phyloP scores from a whole-genome alignment of 2,888 invertebrate species.

The Marronus borbonicus region DNA sequence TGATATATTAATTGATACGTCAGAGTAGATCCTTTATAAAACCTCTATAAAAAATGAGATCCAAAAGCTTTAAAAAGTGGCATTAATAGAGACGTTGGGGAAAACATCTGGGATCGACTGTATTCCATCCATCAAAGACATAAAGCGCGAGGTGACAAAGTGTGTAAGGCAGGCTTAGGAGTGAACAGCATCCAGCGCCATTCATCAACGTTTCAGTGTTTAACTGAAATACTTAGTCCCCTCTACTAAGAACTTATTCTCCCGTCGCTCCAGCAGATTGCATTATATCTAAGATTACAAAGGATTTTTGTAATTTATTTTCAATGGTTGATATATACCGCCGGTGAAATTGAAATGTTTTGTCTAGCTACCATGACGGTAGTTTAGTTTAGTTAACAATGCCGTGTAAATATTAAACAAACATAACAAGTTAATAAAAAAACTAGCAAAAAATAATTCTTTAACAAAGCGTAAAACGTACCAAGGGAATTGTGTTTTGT shows the following conservation, averaged over 20 bases:
- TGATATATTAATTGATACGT: constrained; percentile 48
- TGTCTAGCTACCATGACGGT: too few relatives aligned
- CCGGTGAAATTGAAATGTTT: too few relatives aligned
- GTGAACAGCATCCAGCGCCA: constrained; percentile 65
- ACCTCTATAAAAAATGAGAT: constrained; percentile 50
- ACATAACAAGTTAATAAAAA: too few relatives aligned
- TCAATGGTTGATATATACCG: constrained; percentile 34
- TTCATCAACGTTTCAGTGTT: constrained; percentile 67
- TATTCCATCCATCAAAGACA: constrained; percentile 68
- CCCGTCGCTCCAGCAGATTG: constrained; percentile 63
- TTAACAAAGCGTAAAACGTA: too few relatives aligned
- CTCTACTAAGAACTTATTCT: constrained; percentile 52
- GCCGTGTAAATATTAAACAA: too few relatives aligned
- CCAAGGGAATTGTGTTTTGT: too few relatives aligned
- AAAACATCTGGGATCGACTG: constrained; percentile 65
- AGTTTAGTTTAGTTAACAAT: too few relatives aligned
- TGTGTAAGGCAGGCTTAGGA: constrained; percentile 66
- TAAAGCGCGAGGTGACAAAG: constrained; percentile 68
- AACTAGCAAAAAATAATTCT: too few relatives aligned
- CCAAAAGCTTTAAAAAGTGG: constrained; percentile 60
- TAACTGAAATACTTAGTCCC: constrained; percentile 56
- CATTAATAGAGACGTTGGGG: constrained; percentile 67
- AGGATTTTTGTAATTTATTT: constrained; percentile 56
- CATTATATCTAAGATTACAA: constrained; percentile 61
- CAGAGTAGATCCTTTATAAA: constrained; percentile 44